phyloP scores from a whole-genome alignment of 1,140 invertebrate species.

The Hypsibius dujardini region DNA sequence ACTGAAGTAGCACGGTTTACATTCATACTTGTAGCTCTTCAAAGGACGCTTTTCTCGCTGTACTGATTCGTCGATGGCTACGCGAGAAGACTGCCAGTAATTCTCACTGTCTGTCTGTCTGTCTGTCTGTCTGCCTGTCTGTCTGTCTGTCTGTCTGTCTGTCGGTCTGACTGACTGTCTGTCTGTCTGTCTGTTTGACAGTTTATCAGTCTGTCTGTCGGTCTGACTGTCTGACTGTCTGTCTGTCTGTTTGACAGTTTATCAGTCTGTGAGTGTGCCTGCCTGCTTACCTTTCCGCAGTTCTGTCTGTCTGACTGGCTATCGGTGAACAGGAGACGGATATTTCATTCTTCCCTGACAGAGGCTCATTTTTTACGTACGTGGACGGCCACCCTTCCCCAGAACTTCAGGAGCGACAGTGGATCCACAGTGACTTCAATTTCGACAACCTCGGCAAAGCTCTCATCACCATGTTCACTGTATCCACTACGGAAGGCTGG shows the following conservation, averaged over 20 bases:
- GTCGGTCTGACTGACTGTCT: too few relatives aligned
- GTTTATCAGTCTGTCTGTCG: too few relatives aligned
- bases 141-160: too few relatives aligned
- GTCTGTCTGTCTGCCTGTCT: too few relatives aligned
- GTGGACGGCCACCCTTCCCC: not conserved
- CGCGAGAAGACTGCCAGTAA: not conserved
- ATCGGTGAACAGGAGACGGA: not conserved
- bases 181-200: too few relatives aligned
- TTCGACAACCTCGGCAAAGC: slow-evolving; percentile 5
- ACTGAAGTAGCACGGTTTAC: not conserved
- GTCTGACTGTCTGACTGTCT: too few relatives aligned
- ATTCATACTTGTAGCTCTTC: slow-evolving; percentile 1
- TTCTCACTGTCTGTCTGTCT: too few relatives aligned
- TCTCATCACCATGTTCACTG: not conserved
- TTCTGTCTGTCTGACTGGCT: not conserved
- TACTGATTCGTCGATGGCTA: not conserved
- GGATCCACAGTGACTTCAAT: slow-evolving; percentile 2
- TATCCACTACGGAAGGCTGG: slow-evolving; percentile 12
- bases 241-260: too few relatives aligned
- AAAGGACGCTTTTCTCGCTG: slow-evolving; percentile 8
- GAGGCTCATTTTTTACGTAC: not conserved
- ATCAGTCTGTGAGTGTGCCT: too few relatives aligned
- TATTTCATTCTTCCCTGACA: not conserved
- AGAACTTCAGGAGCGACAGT: not conserved
- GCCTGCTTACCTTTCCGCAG: too few relatives aligned